Evolutionary conservation across 2,797 vertebrate genomes (phyloP), one percentile per base, ranked within the genome.

Genomic region (Schizopygopsis malacanthus): DNA sequence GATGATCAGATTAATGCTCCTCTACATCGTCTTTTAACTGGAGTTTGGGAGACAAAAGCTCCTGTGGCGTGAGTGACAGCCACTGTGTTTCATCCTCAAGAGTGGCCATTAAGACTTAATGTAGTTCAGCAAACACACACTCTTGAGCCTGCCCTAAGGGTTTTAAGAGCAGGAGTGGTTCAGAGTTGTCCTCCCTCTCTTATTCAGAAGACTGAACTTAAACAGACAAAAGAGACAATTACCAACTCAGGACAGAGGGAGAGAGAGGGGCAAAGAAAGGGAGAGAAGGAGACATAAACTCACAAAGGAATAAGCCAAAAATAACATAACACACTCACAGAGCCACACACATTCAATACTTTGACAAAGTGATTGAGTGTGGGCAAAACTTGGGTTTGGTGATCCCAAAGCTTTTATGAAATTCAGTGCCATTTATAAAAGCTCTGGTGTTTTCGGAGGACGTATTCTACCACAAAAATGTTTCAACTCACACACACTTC

Each of bases 211-310:
- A 85, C 54, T 90, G 85, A 90, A 92, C 90, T 93, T 92, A 90
- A 91, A 90, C 54, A 92, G 93, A 95, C 94, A 95, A 95, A 94
- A 93, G 93, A 95, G 93, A 91, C 93, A 94, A 95, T 94, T 95
- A 94, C 92, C 83, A 82, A 76, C 65, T 65, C 89, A 90, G 89
- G 77, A 72, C 61, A 33, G 78, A 82, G 79, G 43, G 83, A 84
- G 61, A 61, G 71, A 71, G 89, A 85, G 37, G 81, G 87, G 79
- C 69, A 52, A 83, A 25, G 71, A 43, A 85, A 86, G 83, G 83
- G 88, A 90, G 87, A 91, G 90, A 91, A 91, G 90, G 90, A 92
- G 91, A 91, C 22, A 81, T 50, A 84, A 79, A 91, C 92, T 91
- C 43, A 63, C 52, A 80, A 76, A 83, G 47, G 47, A 50, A 59